phyloP scores from a whole-genome alignment of 2,797 vertebrate species.

The Spinus pinus region DNA sequence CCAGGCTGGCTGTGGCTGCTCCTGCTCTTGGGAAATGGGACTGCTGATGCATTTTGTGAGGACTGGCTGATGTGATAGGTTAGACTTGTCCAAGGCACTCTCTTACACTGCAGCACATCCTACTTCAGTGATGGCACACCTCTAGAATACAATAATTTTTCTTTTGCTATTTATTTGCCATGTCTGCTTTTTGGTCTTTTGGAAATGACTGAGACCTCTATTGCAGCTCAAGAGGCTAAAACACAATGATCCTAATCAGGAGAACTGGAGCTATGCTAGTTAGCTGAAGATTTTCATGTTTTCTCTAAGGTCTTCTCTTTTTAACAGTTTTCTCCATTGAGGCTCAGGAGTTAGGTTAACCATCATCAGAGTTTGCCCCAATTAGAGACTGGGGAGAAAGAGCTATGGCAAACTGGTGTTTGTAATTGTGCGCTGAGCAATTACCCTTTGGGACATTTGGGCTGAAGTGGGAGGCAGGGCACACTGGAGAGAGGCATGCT shows the following conservation, averaged over 20 bases:
- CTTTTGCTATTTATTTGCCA: neutral
- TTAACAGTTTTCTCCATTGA: neutral
- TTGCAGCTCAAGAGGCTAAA: neutral
- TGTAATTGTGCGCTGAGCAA: conserved; percentile 57
- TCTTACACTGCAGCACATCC: neutral
- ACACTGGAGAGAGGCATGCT: neutral
- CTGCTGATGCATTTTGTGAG: neutral
- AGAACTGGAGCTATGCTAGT: neutral
- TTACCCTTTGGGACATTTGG: conserved; percentile 47
- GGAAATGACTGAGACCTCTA: neutral
- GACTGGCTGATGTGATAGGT: neutral
- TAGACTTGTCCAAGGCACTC: neutral
- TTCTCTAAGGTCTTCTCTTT: neutral
- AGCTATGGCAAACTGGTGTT: conserved; percentile 23
- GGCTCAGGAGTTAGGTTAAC: conserved; percentile 12
- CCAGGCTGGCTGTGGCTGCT: neutral
- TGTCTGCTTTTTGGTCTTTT: neutral
- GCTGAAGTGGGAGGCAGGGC: conserved; percentile 29
- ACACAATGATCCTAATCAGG: neutral
- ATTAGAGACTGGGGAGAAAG: conserved; percentile 26
- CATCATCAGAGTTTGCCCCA: conserved; percentile 5
- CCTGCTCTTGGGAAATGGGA: neutral
- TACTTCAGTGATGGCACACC: neutral
- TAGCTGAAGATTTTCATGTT: neutral
- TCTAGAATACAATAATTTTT: neutral